A percentile compares a stretch with the other conserved stretches of the same genome.
These are phyloP conservation scores for Muscicapa adusta DNA, from an alignment of 2,113 vertebrate genomes.

Conservation along the genomic window DNA sequence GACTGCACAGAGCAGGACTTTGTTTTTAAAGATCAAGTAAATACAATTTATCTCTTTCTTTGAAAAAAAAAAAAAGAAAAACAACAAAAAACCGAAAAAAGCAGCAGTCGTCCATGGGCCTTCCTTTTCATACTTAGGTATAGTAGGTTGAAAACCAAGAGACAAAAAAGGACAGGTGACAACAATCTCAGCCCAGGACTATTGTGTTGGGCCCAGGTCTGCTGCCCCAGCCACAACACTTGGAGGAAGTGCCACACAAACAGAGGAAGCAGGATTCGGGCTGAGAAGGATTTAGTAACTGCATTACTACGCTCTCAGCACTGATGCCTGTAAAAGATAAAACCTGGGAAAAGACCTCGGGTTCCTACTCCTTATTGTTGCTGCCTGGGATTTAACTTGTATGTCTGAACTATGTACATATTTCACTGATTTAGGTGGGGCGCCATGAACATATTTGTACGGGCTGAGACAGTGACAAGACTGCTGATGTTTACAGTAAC, in stretches of 20 bases:
- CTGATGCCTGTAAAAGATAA: conserved; percentile 82
- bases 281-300: conserved; percentile 74
- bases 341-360: conserved; percentile 81
- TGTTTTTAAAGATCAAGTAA: background rate
- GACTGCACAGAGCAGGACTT: background rate
- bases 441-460: conserved; percentile 37
- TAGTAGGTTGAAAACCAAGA: background rate
- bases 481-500: conserved; percentile 77
- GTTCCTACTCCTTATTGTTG: conserved; percentile 80
- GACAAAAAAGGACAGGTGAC: conserved; percentile 76
- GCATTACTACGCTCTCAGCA: conserved; percentile 69
- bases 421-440: conserved; percentile 74
- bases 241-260: conserved; percentile 83
- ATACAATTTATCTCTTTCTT: background rate
- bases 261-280: conserved; percentile 79
- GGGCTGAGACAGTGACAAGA: conserved; percentile 59
- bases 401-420: conserved; percentile 71
- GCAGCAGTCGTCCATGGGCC: background rate
- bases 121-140: conserved; percentile 2
- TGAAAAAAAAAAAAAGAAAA: background rate
- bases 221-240: conserved; percentile 68
- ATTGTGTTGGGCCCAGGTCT: conserved; percentile 55
- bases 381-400: conserved; percentile 71
- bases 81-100: background rate
- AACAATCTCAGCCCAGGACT: conserved; percentile 37